Evolutionary conservation across 2,888 invertebrate genomes (phyloP).

Genomic region (Dynastes maya): DNA sequence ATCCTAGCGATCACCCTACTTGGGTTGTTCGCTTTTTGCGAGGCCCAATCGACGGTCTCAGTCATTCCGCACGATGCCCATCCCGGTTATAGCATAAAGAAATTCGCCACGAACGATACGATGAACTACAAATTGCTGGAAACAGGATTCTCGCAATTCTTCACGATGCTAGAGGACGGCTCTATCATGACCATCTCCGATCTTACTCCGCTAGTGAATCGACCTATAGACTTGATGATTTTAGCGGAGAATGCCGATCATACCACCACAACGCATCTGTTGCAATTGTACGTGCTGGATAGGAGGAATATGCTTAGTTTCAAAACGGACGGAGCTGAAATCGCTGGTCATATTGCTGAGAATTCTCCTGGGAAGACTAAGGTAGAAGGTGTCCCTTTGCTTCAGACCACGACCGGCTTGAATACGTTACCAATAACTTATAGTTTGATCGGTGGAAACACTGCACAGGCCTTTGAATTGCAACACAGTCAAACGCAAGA

Average conservation of each 20-base stretch:
- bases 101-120: conserved; percentile 78
- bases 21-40: conserved; percentile 51
- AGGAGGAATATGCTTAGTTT: conserved; percentile 87
- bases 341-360: conserved; percentile 83
- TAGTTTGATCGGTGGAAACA: conserved; percentile 85
- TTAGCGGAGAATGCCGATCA: conserved; percentile 87
- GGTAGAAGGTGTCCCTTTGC: conserved; percentile 80
- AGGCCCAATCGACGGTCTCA: conserved; percentile 67
- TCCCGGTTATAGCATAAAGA: conserved; percentile 90
- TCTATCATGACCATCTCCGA: conserved; percentile 93
- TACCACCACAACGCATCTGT: conserved; percentile 85
- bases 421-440: conserved; percentile 82
- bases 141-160: conserved; percentile 87
- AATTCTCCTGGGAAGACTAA: conserved; percentile 83
- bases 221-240: conserved; percentile 86
- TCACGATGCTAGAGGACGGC: conserved; percentile 90
- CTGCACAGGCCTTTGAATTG: conserved; percentile 82
- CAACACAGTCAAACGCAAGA: conserved; percentile 74
- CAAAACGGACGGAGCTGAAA: conserved; percentile 75
- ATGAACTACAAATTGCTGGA: conserved; percentile 80
- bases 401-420: conserved; percentile 81
- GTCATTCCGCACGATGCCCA: conserved; percentile 92
- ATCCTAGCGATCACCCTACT: conserved; percentile 60
- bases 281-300: conserved; percentile 88
- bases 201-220: conserved; percentile 85